A percentile compares a stretch with the other conserved stretches of the same genome.
Evolutionary conservation across 2,113 vertebrate species (phyloP).

Genomic region (Brevimyrus niger): DNA sequence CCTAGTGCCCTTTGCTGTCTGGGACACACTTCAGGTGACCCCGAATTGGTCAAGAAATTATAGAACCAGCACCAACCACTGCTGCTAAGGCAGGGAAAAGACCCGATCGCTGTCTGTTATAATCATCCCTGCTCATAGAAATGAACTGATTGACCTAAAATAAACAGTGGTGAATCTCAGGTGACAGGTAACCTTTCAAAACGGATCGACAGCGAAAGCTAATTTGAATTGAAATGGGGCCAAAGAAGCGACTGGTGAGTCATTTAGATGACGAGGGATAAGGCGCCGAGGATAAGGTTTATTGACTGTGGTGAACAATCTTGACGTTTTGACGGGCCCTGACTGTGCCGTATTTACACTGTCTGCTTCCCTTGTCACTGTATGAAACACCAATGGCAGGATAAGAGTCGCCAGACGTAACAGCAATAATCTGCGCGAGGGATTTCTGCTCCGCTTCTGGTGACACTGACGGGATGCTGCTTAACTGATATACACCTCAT

Average conservation of each 20-base stretch:
- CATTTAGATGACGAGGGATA: constrained; percentile 3
- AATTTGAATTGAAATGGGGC: constrained; percentile 6
- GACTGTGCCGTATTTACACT: neutral
- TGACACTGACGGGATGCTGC: neutral
- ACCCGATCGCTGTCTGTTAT: neutral
- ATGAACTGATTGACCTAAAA: neutral
- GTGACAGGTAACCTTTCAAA: constrained; percentile 5
- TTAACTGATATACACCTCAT: too few species aligned
- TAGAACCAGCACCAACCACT: neutral
- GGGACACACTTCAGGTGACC: neutral
- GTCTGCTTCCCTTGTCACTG: neutral
- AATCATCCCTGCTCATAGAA: neutral
- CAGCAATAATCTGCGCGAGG: neutral
- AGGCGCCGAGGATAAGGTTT: neutral
- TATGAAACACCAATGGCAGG: neutral
- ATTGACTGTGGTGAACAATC: constrained; percentile 4
- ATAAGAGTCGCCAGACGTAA: neutral
- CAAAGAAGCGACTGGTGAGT: constrained; percentile 1
- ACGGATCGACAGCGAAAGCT: neutral
- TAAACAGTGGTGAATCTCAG: neutral
- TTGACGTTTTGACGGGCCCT: neutral
- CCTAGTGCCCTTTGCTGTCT: neutral
- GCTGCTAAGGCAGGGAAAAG: neutral
- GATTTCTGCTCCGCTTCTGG: neutral
- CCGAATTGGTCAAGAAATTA: neutral